A percentile compares a stretch with the other conserved stretches of the same genome.
Conservation (phyloP, 2,797 vertebrate genomes). For the Antennarius maculatus region DNA sequence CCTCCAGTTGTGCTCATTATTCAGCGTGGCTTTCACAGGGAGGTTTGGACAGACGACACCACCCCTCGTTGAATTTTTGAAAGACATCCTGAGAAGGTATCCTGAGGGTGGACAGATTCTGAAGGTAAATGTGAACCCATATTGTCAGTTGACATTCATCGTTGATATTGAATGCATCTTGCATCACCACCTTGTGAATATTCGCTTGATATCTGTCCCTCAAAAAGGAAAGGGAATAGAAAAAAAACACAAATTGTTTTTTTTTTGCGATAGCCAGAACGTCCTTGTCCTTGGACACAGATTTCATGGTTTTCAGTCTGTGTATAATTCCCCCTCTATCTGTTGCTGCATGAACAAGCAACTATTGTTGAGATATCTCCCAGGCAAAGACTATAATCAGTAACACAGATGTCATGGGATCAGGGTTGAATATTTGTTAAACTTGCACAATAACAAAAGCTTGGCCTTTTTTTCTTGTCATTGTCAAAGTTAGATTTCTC, state of each 20-base stretch:
- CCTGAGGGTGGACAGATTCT: conserved; percentile 99
- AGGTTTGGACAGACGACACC: conserved; percentile 98
- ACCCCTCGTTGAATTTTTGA: conserved; percentile 97
- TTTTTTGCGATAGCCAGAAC: too few species aligned
- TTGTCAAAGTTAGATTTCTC: background rate
- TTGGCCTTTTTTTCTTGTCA: conserved; percentile 21
- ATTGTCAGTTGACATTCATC: background rate
- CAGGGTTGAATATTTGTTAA: conserved; percentile 16
- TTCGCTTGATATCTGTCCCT: background rate
- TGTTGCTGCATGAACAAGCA: conserved; percentile 10
- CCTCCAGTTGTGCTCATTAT: conserved; percentile 11
- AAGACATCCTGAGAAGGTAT: conserved; percentile 96
- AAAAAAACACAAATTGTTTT: too few species aligned
- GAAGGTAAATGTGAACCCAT: conserved; percentile 84
- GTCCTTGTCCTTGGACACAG: too few species aligned
- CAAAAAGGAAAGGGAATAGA: background rate
- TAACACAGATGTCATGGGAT: conserved; percentile 3
- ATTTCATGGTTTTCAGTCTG: background rate
- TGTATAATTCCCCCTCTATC: background rate
- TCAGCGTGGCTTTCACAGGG: conserved; percentile 78
- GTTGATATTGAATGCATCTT: conserved; percentile 1
- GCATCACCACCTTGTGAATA: background rate
- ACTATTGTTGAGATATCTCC: background rate
- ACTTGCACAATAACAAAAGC: conserved; percentile 15
- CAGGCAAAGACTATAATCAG: conserved; percentile 2